Percentiles rank a stretch among this genome's conserved stretches.
phyloP scores from a whole-genome alignment of 2,797 vertebrate genomes.

The Gephyroberyx darwinii region DNA sequence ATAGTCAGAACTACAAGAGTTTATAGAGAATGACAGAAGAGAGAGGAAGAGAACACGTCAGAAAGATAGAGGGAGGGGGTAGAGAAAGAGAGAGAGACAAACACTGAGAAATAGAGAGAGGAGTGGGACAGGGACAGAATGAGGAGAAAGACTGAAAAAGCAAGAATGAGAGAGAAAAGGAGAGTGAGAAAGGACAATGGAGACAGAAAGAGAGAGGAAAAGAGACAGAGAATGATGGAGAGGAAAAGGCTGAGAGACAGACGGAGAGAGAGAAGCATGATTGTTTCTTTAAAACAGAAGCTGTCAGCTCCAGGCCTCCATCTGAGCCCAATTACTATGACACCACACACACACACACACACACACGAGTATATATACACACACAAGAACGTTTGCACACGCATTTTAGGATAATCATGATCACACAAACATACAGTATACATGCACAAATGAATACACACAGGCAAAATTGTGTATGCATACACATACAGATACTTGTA shows the following conservation, averaged over 20 bases:
- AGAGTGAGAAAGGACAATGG: background rate
- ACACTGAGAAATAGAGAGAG: background rate
- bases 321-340: slow-evolving; percentile 41
- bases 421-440: too few relatives aligned
- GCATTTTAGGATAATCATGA: background rate
- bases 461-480: too few relatives aligned
- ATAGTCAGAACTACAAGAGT: slow-evolving; percentile 37
- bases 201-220: slow-evolving; percentile 11
- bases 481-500: background rate
- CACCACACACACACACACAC: slow-evolving; percentile 44
- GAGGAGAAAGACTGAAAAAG: background rate
- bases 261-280: slow-evolving; percentile 18
- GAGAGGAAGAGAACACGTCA: background rate
- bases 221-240: background rate
- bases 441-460: background rate
- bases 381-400: background rate
- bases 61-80: background rate
- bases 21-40: slow-evolving; percentile 29
- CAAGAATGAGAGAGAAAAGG: slow-evolving; percentile 25
- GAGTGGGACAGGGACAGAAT: slow-evolving; percentile 10
- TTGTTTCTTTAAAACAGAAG: slow-evolving; percentile 52
- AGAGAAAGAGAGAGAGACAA: background rate
- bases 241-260: background rate
- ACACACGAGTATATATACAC: slow-evolving; percentile 10
- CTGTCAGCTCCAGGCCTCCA: slow-evolving; percentile 40